A percentile compares a stretch with the other conserved stretches of the same genome.
Conservation (phyloP, 2,113 vertebrate genomes). For the Campylorhamphus procurvoides region DNA sequence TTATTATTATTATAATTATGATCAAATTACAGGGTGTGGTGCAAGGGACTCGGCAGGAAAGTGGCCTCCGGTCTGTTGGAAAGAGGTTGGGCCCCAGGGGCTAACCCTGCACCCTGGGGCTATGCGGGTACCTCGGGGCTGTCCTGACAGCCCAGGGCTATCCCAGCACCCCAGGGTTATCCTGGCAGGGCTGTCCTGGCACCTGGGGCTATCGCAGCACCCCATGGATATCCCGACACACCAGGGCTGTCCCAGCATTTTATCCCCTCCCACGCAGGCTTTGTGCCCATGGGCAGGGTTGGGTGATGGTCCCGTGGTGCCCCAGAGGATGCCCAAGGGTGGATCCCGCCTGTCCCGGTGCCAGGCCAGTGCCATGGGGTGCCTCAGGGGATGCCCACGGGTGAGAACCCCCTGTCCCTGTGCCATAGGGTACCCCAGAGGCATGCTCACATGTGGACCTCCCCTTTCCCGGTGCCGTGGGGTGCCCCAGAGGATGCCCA, state of each 20-base stretch:
- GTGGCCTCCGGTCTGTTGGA: not conserved
- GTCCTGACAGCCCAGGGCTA: not conserved
- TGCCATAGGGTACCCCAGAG: not conserved
- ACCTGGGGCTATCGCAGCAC: not conserved
- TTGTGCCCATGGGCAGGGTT: not conserved
- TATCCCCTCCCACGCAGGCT: not conserved
- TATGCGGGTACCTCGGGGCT: not conserved
- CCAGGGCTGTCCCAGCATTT: no score
- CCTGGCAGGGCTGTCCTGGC: not conserved
- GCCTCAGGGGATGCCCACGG: no score
- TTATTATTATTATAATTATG: slow-evolving; percentile 13
- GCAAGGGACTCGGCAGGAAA: not conserved
- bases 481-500: no score
- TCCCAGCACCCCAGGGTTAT: no score
- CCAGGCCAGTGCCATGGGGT: not conserved
- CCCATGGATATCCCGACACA: not conserved
- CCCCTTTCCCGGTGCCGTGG: no score
- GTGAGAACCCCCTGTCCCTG: no score
- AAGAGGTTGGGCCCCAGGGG: not conserved
- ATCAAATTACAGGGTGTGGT: not conserved
- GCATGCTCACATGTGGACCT: no score
- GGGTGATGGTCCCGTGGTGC: not conserved
- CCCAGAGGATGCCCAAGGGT: not conserved
- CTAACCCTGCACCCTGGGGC: fast-evolving
- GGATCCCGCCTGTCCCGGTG: not conserved